These are phyloP conservation scores for Epistrophella euchroma DNA, from an alignment of 2,888 invertebrate species.

Conservation along the genomic window DNA sequence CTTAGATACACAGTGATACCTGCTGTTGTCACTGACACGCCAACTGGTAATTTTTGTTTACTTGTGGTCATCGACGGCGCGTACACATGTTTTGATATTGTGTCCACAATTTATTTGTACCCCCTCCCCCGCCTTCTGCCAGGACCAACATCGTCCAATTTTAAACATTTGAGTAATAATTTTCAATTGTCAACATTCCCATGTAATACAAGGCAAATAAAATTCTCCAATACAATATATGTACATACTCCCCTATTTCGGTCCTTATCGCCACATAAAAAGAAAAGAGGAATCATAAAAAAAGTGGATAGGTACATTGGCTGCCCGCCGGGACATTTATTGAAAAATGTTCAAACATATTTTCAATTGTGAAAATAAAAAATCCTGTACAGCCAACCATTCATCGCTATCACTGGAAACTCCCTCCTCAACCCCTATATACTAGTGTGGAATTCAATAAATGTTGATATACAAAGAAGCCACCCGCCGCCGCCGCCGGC, in stretches of 20 bases:
- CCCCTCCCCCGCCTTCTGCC: not conserved
- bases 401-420: constrained; percentile 37
- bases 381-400: constrained; percentile 34
- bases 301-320: constrained; percentile 18
- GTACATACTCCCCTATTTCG: not conserved
- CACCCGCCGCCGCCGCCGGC: constrained; percentile 43
- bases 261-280: not conserved
- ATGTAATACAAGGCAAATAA: constrained; percentile 70
- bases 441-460: constrained; percentile 35
- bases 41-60: constrained; percentile 69
- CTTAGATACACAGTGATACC: constrained; percentile 4
- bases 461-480: constrained; percentile 58
- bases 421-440: too few species aligned
- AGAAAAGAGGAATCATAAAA: constrained; percentile 20
- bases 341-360: constrained; percentile 73
- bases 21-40: constrained; percentile 56
- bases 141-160: not conserved
- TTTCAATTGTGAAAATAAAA: constrained; percentile 59
- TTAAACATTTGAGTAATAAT: constrained; percentile 50
- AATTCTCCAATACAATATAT: constrained; percentile 6
- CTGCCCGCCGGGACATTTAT: constrained; percentile 61
- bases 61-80: constrained; percentile 64
- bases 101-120: constrained; percentile 49
- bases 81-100: constrained; percentile 56
- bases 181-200: constrained; percentile 66